These are phyloP conservation scores for Camelus dromedarius DNA, from an alignment of 2,113 vertebrate species.

Conservation along the genomic window DNA sequence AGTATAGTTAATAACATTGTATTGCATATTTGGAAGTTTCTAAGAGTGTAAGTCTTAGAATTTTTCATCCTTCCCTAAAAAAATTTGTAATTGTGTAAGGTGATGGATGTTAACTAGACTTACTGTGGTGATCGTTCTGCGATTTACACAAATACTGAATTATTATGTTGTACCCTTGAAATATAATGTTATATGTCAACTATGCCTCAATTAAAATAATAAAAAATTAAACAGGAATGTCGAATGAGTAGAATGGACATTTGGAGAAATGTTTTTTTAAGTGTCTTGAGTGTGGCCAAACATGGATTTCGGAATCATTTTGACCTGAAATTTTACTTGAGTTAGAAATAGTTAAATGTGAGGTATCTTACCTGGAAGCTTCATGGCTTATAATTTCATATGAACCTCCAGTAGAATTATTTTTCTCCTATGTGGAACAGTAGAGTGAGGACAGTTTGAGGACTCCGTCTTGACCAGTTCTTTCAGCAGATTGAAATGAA, in stretches of 20 bases:
- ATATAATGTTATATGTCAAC: too few relatives aligned
- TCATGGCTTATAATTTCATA: background rate
- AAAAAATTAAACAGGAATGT: background rate
- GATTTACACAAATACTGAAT: too few relatives aligned
- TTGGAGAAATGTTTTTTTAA: background rate
- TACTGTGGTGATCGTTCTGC: too few relatives aligned
- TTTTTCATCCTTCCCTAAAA: too few relatives aligned
- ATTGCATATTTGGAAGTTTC: too few relatives aligned
- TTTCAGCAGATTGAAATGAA: conserved; percentile 86
- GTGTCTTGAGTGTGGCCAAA: background rate
- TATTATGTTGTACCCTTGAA: too few relatives aligned
- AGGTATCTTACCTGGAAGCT: background rate
- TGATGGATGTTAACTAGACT: too few relatives aligned
- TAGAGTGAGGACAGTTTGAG: conserved; percentile 75
- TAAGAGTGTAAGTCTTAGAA: too few relatives aligned
- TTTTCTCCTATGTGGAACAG: conserved; percentile 29
- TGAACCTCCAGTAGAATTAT: background rate
- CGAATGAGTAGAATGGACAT: background rate
- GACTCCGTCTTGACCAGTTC: conserved; percentile 75
- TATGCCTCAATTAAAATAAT: too few relatives aligned
- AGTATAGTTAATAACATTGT: too few relatives aligned
- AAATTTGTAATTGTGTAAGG: too few relatives aligned
- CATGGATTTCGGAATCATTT: background rate
- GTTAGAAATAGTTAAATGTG: background rate
- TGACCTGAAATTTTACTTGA: background rate